These are phyloP conservation scores for Geotrypetes seraphini DNA, from an alignment of 2,797 vertebrate species.

Conservation along the genomic window DNA sequence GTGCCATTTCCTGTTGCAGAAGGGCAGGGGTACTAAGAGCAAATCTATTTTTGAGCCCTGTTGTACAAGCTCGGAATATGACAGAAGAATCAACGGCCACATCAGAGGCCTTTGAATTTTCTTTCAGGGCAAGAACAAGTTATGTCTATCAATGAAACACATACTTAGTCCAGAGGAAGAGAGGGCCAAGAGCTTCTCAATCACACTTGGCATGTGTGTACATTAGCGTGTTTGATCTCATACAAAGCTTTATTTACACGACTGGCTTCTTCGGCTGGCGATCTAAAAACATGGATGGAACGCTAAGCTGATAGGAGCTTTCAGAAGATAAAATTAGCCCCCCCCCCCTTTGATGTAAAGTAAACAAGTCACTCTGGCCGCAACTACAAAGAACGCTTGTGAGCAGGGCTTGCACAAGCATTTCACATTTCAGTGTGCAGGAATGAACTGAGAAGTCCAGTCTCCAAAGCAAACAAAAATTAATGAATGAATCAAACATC, in stretches of 20 bases:
- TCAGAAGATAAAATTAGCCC: constrained; percentile 61
- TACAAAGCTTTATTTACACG: constrained; percentile 50
- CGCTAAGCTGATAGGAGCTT: constrained; percentile 47
- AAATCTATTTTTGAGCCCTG: constrained; percentile 52
- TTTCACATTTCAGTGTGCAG: no score
- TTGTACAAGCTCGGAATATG: constrained; percentile 46
- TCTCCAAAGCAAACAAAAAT: no score
- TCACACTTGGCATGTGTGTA: constrained; percentile 64
- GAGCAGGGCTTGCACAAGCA: no score
- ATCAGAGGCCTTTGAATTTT: constrained; percentile 35
- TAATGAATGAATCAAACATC: no score
- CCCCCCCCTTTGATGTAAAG: constrained; percentile 45
- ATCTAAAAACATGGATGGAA: constrained; percentile 35
- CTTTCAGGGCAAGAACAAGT: constrained; percentile 39
- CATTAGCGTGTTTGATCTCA: constrained; percentile 58
- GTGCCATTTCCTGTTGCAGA: constrained; percentile 59
- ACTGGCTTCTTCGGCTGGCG: constrained; percentile 57
- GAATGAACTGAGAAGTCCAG: no score
- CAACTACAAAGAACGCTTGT: constrained; percentile 45
- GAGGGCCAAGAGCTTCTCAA: constrained; percentile 52
- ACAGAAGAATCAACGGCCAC: constrained; percentile 44
- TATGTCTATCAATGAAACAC: constrained; percentile 49
- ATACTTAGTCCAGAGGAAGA: constrained; percentile 44
- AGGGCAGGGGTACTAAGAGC: constrained; percentile 45
- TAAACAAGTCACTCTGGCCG: constrained; percentile 47